Base-by-base conservation (phyloP, 2,888 invertebrate species). In the Patella pellucida region DNA sequence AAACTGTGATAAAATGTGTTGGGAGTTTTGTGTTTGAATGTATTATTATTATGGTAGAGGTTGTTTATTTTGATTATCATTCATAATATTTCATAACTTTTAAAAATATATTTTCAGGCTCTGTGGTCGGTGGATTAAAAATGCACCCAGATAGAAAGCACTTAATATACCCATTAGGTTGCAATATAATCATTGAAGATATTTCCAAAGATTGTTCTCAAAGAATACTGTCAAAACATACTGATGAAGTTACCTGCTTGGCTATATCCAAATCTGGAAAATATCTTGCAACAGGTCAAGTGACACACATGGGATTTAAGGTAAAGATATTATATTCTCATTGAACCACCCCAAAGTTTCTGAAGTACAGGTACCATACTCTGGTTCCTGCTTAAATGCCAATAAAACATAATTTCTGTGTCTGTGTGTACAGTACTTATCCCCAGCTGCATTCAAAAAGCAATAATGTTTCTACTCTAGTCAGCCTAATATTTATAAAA, bases 301-400 rank as follows among this genome's bases (percentile, higher is more conserved):
- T 95, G 62, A 97, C 96, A 88, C 95, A 96, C 87, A 95, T 96
- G 90, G 97, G 97, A 5, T 97, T 97, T 90, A 96, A 95, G 90
- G 94, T 94, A 87, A 78, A 62, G 68, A 14, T 31, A 12, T 72
- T 72, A 9, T 62, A 41, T 0, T 41, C 4, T 41, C 51, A 23
- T 51, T 56, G 2, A 70, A 50, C 27, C n/a, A 23, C 31, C 3
- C n/a, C n/a, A 51, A 23, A 23, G 69, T 27, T 27, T 1, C 27
- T 27, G 16, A 12, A 69, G 7, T 69, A 41, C 27, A 1, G 27
- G 27, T 1, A 27, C 27, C 3, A 27, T 27, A 27, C 3, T 27
- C 1, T 27, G 27, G 27, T 27, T 27, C 27, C 27, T 27, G 27
- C 27, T 27, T 27, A 27, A 27, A 27, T 27, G 3, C 3, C 27